Percentiles rank a stretch among this genome's conserved stretches.
phyloP scores from a whole-genome alignment of 2,888 invertebrate species.

The Eupithecia insigniata region DNA sequence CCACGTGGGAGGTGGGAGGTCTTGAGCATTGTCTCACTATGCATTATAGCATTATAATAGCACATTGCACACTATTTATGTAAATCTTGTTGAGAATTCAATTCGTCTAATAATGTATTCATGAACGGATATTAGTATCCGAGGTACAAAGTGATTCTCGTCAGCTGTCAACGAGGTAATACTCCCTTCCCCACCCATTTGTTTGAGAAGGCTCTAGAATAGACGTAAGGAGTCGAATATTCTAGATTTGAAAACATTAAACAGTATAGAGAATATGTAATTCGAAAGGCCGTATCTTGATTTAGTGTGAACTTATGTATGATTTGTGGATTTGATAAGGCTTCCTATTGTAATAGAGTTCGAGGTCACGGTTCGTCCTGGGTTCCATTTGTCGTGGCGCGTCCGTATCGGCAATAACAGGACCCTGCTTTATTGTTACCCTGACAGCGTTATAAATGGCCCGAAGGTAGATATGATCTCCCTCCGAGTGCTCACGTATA shows the following conservation, averaged over 20 bases:
- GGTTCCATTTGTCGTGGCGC: conserved; percentile 72
- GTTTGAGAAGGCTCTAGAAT: conserved; percentile 6
- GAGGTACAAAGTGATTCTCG: conserved; percentile 61
- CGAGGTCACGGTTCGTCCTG: conserved; percentile 65
- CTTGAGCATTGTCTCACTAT: conserved; percentile 79
- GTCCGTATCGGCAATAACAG: conserved; percentile 66
- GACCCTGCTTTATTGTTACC: conserved; percentile 73
- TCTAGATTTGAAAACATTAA: neutral
- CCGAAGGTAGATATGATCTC: conserved; percentile 67
- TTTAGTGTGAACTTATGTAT: conserved; percentile 54
- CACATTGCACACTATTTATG: conserved; percentile 82
- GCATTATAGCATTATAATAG: conserved; percentile 79
- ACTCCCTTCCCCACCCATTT: conserved; percentile 44
- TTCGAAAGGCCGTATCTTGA: conserved; percentile 40
- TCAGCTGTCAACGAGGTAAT: conserved; percentile 62
- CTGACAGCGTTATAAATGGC: conserved; percentile 77
- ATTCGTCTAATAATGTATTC: conserved; percentile 79
- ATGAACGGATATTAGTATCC: conserved; percentile 68
- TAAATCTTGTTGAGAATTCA: conserved; percentile 80
- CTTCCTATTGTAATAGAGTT: conserved; percentile 58
- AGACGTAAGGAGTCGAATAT: neutral
- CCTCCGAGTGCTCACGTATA: conserved; percentile 46
- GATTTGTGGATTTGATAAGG: conserved; percentile 59
- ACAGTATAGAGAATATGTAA: conserved; percentile 11
- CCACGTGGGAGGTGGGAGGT: conserved; percentile 80